Conservation (phyloP, 1,140 invertebrate species). For the Papilio aristodemus region DNA sequence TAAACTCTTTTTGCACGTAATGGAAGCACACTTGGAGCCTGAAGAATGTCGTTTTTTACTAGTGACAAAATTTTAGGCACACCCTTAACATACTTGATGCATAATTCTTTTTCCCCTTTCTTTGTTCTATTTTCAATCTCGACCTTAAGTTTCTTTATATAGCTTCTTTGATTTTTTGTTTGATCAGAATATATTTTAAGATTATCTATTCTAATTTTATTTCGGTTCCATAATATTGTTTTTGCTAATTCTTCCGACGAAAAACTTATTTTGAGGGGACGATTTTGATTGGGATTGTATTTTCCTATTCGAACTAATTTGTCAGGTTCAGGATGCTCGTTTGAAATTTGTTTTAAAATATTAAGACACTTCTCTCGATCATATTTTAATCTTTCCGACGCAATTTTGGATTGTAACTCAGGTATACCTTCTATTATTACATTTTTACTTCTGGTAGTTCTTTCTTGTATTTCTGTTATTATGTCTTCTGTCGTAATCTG, state of each 20-base stretch:
- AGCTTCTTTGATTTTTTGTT: no score
- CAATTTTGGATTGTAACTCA: no score
- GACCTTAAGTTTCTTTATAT: slow-evolving; percentile 35
- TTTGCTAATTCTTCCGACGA: no score
- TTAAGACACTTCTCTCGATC: slow-evolving; percentile 30
- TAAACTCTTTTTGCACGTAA: neutral
- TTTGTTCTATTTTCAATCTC: slow-evolving; percentile 37
- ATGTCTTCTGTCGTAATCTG: no score
- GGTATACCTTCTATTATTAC: slow-evolving; percentile 35
- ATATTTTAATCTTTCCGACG: no score
- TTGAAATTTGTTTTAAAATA: slow-evolving; percentile 27
- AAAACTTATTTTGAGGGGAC: no score
- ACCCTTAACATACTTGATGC: slow-evolving; percentile 42
- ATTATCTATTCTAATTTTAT: slow-evolving; percentile 27
- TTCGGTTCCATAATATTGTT: no score
- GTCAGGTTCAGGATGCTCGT: slow-evolving; percentile 33
- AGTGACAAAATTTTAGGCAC: slow-evolving; percentile 42
- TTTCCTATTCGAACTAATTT: slow-evolving; percentile 40
- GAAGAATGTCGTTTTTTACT: slow-evolving; percentile 24
- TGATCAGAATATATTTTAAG: no score
- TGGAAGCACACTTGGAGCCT: neutral
- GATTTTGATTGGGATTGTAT: no score
- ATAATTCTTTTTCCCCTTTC: slow-evolving; percentile 40
- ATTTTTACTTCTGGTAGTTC: no score
- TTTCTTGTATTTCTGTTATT: no score